Base-by-base conservation (phyloP, 2,888 invertebrate genomes). In the Oligia fasciuncula region DNA sequence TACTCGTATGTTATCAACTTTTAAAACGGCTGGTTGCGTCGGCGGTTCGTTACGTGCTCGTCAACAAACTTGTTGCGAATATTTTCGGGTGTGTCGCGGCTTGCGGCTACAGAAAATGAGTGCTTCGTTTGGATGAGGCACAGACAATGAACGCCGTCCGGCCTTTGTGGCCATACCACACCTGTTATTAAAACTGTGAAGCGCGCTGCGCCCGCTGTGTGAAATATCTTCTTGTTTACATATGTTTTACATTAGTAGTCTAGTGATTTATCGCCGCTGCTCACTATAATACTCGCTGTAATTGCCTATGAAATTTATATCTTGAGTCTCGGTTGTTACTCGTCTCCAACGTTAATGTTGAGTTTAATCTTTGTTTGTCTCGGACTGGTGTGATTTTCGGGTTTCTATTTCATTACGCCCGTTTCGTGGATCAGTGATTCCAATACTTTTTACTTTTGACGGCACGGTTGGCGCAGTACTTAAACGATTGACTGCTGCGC, bases 121-220 rank as follows among this genome's bases (percentile, higher is more conserved):
- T 86, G 90, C 91, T 91, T 90, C 90, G 90, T 92, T 92, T 90
- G 92, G 84, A 89, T 89, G 89, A 88, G 87, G 86, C 82, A 85
- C 87, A 90, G 91, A 92, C 91, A 90, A 90, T 89, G 90, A 85
- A 79, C 62, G 66, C 76, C 83, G 91, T 86, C 90, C 90, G 87
- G 89, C 91, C 93, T 94, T 94, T 95, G 94, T 93, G 89, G 79
- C 73, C 84, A 89, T 91, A 93, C 92, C 93, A 89, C 91, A 93
- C 92, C 93, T 92, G 93, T 92, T 94, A 95, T 95, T 95, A 95
- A 95, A 95, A 95, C 93, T 94, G 90, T 85, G 87, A 85, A 84
- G 87, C 87, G 88, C 40, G 40, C 69, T 82, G 84, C 73, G 65
- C 87, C 77, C 68, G 81, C 85, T 82, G 85, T 81, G 85, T 83